A percentile compares a stretch with the other conserved stretches of the same genome.
Conservation (phyloP, 2,888 invertebrate species). For the Ephialtes manifestator region DNA sequence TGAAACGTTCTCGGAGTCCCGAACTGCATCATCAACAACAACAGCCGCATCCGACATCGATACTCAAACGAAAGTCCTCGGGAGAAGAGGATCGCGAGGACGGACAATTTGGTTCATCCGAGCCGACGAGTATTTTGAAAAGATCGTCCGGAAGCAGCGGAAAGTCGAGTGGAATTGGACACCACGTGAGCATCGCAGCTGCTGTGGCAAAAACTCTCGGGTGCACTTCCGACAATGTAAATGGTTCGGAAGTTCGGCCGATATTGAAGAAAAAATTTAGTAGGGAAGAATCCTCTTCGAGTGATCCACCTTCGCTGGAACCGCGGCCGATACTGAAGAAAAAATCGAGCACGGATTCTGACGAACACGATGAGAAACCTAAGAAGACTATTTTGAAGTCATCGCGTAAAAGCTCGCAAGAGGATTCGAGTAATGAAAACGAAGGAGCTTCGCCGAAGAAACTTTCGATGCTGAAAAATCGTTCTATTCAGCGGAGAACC, state of each 20-base stretch:
- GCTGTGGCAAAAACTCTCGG: slow-evolving; percentile 88
- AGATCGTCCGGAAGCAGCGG: slow-evolving; percentile 90
- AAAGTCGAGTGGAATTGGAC: slow-evolving; percentile 87
- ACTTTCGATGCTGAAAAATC: slow-evolving; percentile 88
- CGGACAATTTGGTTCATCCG: slow-evolving; percentile 89
- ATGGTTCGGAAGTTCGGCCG: slow-evolving; percentile 90
- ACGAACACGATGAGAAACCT: slow-evolving; percentile 91
- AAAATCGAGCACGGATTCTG: slow-evolving; percentile 92
- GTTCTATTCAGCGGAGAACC: slow-evolving; percentile 87
- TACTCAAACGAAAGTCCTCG: slow-evolving; percentile 91
- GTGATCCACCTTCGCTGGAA: slow-evolving; percentile 80
- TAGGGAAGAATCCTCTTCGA: slow-evolving; percentile 88
- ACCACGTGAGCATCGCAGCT: slow-evolving; percentile 90
- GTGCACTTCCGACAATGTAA: slow-evolving; percentile 74
- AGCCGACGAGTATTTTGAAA: slow-evolving; percentile 93
- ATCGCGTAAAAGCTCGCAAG: slow-evolving; percentile 89
- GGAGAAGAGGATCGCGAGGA: slow-evolving; percentile 89
- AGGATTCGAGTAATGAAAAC: slow-evolving; percentile 88
- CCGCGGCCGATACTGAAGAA: slow-evolving; percentile 94
- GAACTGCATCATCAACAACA: slow-evolving; percentile 84
- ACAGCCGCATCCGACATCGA: slow-evolving; percentile 87
- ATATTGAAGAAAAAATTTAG: slow-evolving; percentile 94
- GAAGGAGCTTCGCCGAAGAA: slow-evolving; percentile 88
- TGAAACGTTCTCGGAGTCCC: slow-evolving; percentile 89
- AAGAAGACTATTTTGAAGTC: slow-evolving; percentile 93